Percentiles rank a stretch among this genome's conserved stretches.
Evolutionary conservation across 2,888 invertebrate species (phyloP).

Genomic region (Coenonympha glycerion): DNA sequence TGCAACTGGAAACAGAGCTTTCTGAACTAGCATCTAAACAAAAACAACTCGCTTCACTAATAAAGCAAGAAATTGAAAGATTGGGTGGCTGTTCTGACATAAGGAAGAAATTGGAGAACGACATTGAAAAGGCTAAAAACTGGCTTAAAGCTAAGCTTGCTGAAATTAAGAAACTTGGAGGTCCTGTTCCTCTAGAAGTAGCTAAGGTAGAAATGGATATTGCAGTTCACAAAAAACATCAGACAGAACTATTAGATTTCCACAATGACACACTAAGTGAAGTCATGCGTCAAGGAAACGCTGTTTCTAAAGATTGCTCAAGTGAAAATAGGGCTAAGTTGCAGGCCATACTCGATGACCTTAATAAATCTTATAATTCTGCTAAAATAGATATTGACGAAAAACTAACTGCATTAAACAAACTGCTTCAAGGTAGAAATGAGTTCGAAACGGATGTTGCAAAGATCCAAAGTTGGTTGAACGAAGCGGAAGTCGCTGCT

Average conservation of each 20-base stretch:
- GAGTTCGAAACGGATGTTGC: slow-evolving; percentile 88
- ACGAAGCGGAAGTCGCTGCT: slow-evolving; percentile 91
- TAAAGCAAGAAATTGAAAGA: slow-evolving; percentile 84
- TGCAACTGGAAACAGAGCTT: slow-evolving; percentile 83
- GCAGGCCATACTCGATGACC: slow-evolving; percentile 80
- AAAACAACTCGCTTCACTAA: slow-evolving; percentile 80
- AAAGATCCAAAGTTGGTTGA: slow-evolving; percentile 90
- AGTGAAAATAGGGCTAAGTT: slow-evolving; percentile 80
- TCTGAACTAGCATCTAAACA: slow-evolving; percentile 84
- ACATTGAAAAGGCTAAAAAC: slow-evolving; percentile 84
- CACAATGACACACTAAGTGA: slow-evolving; percentile 84
- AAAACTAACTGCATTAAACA: slow-evolving; percentile 81
- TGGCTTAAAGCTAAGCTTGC: slow-evolving; percentile 88
- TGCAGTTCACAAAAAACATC: slow-evolving; percentile 82
- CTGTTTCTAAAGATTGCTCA: slow-evolving; percentile 87
- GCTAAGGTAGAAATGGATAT: slow-evolving; percentile 89
- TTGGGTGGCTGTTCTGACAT: slow-evolving; percentile 82
- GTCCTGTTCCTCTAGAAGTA: slow-evolving; percentile 86
- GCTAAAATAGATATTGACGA: slow-evolving; percentile 84
- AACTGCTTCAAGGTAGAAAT: slow-evolving; percentile 84
- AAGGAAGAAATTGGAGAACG: slow-evolving; percentile 84
- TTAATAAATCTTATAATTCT: slow-evolving; percentile 82
- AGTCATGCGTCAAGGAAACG: slow-evolving; percentile 83
- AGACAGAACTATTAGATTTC: slow-evolving; percentile 85
- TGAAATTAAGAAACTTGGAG: slow-evolving; percentile 84